Percentiles rank a stretch among this genome's conserved stretches.
These are phyloP conservation scores for Choreutis nemorana DNA, from an alignment of 2,888 invertebrate genomes.

Conservation along the genomic window DNA sequence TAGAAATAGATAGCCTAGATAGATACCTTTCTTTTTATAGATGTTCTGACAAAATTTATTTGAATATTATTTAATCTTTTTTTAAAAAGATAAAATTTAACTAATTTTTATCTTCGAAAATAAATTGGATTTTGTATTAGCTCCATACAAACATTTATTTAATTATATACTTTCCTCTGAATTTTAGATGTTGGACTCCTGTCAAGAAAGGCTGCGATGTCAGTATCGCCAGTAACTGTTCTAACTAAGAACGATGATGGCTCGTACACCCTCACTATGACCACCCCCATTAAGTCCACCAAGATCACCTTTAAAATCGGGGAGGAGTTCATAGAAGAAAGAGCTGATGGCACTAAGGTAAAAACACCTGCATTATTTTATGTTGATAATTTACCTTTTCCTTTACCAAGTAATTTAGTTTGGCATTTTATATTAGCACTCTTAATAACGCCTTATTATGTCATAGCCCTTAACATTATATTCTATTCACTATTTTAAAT, in stretches of 20 bases:
- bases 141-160: background rate
- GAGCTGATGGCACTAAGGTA: constrained; percentile 40
- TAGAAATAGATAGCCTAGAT: too few species aligned
- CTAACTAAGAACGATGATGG: constrained; percentile 28
- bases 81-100: background rate
- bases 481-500: too few species aligned
- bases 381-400: too few species aligned
- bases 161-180: background rate
- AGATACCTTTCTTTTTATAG: too few species aligned
- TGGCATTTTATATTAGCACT: too few species aligned
- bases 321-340: constrained; percentile 37
- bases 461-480: too few species aligned
- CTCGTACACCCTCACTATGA: constrained; percentile 28
- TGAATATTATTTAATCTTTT: too few species aligned
- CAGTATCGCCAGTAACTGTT: constrained; percentile 24
- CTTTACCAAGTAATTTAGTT: too few species aligned
- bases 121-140: background rate
- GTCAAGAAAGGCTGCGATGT: constrained; percentile 30
- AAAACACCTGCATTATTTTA: too few species aligned
- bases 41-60: too few species aligned
- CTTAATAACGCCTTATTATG: too few species aligned
- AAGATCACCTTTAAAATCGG: constrained; percentile 24
- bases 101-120: background rate
- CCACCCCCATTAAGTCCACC: constrained; percentile 25
- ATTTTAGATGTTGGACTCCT: constrained; percentile 37